These are phyloP conservation scores for Platanista minor DNA, from an alignment of 2,113 vertebrate species.

Conservation along the genomic window DNA sequence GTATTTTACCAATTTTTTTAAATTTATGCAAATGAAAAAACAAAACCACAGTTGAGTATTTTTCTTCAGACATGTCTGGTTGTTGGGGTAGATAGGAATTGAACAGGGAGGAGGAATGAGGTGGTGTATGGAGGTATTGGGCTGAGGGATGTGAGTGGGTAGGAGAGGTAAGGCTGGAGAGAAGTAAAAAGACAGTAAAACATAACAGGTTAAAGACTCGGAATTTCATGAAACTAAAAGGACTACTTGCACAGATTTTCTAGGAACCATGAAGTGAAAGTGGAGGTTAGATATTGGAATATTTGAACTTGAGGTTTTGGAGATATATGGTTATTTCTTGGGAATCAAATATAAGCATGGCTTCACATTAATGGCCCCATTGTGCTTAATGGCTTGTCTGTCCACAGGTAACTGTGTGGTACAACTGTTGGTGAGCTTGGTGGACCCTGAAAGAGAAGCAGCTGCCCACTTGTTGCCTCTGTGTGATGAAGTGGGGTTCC, in stretches of 20 bases:
- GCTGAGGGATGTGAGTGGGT: not conserved
- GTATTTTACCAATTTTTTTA: not conserved
- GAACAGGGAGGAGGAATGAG: not conserved
- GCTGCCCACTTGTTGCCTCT: rapidly evolving
- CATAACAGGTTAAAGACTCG: not conserved
- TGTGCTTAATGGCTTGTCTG: not conserved
- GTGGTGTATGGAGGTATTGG: not conserved
- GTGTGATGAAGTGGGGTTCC: not conserved
- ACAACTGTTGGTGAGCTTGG: not conserved
- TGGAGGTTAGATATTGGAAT: not conserved
- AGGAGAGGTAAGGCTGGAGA: not conserved
- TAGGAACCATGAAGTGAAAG: not conserved
- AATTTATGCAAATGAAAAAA: not conserved
- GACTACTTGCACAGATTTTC: not conserved
- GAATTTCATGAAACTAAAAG: not conserved
- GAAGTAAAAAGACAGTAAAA: not conserved
- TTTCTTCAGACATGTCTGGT: not conserved
- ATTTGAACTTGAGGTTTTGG: not conserved
- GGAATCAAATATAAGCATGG: not conserved
- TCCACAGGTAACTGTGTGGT: not conserved
- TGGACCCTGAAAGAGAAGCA: not conserved
- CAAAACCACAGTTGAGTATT: not conserved
- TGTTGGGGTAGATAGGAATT: not conserved
- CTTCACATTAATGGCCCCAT: not conserved
- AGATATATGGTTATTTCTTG: not conserved